Percentiles rank a stretch among this genome's conserved stretches.
phyloP scores from a whole-genome alignment of 1,140 invertebrate genomes.

The Trichoplusia ni region DNA sequence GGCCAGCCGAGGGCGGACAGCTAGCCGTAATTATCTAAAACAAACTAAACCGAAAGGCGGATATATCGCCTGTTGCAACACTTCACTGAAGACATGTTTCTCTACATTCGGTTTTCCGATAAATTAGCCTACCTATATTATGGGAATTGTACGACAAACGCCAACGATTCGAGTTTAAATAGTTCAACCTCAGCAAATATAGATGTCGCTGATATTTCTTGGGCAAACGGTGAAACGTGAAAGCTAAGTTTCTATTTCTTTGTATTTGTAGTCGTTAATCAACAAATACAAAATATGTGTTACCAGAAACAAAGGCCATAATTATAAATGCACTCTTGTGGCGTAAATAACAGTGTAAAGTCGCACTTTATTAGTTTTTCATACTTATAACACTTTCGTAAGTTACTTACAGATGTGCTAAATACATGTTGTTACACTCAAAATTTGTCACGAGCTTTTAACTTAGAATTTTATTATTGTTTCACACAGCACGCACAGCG shows the following conservation, averaged over 20 bases:
- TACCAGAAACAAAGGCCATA: too few relatives aligned
- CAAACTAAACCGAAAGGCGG: conserved; percentile 48
- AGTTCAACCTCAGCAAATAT: too few relatives aligned
- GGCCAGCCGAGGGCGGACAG: conserved; percentile 58
- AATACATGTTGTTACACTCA: not conserved
- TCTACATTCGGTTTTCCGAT: conserved; percentile 3
- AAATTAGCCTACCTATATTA: not conserved
- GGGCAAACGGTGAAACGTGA: not conserved
- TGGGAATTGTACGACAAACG: too few relatives aligned
- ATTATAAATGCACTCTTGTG: too few relatives aligned
- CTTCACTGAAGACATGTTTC: conserved; percentile 6
- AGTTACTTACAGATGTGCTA: not conserved
- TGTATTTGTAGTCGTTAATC: not conserved
- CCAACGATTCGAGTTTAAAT: too few relatives aligned
- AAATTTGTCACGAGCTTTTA: not conserved
- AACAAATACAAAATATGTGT: too few relatives aligned
- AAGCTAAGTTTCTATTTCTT: not conserved
- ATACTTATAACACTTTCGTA: too few relatives aligned
- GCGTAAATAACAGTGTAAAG: too few relatives aligned
- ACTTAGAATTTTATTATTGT: too few relatives aligned
- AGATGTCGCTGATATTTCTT: not conserved
- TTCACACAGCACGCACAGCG: too few relatives aligned
- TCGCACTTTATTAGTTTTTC: too few relatives aligned
- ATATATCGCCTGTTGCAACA: conserved; percentile 35
- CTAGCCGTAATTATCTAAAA: conserved; percentile 67